Conservation (phyloP, 2,113 vertebrate species). For the Syrmaticus mikado region DNA sequence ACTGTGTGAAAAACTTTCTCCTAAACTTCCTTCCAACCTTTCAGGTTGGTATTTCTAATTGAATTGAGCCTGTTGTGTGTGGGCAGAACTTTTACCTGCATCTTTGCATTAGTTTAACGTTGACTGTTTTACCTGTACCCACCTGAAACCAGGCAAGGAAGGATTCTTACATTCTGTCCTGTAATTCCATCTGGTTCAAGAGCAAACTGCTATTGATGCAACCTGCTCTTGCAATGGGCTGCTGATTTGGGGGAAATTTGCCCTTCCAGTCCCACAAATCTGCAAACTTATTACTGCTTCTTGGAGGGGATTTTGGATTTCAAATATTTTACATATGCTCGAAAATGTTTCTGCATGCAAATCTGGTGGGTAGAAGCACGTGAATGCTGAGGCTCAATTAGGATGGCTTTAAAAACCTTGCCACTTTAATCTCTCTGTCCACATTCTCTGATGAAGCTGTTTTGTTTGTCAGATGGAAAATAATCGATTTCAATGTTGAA, state of each 20-base stretch:
- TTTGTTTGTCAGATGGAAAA: neutral
- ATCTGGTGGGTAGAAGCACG: neutral
- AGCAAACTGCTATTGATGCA: neutral
- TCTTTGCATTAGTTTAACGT: rapidly evolving
- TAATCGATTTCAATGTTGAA: neutral
- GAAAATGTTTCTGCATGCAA: neutral
- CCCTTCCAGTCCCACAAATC: neutral
- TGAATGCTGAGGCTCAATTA: neutral
- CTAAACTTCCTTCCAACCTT: too few relatives aligned
- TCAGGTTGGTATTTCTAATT: neutral
- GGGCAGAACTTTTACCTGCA: neutral
- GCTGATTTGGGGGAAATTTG: neutral
- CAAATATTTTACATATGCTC: neutral
- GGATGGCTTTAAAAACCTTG: neutral
- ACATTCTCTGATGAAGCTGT: neutral
- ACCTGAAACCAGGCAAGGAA: neutral
- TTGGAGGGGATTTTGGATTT: neutral
- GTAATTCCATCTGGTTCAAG: rapidly evolving
- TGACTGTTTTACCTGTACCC: neutral
- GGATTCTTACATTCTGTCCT: rapidly evolving
- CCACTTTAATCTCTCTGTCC: neutral
- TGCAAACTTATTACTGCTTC: neutral
- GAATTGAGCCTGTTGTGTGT: rapidly evolving
- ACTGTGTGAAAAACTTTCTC: too few relatives aligned
- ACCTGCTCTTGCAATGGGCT: neutral